Evolutionary conservation across 2,797 vertebrate species (phyloP), one percentile per base, ranked within the genome.

Genomic region (Dryobates pubescens): DNA sequence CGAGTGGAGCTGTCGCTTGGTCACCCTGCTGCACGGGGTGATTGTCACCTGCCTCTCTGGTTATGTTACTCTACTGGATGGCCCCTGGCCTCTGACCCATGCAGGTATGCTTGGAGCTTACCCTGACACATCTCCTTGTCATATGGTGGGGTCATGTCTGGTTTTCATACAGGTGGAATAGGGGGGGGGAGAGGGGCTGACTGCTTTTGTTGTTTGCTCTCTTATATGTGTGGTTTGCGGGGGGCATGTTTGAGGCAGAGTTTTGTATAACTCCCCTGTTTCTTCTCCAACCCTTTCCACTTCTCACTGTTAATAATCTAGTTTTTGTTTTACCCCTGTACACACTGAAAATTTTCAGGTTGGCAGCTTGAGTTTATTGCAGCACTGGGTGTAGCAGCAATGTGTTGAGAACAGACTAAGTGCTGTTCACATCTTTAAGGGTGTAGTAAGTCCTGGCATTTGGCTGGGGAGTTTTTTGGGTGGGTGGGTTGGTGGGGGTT

Each of bases 1-100:
- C 13, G 99, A 99, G 96, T 99, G 99, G 99, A 99, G 98, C 97
- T 99, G 99, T 75, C 98, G 99, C 43, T 97, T 99, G 47, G 99
- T 99, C 90, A 99, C 99, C 0, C 96, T 99, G 87, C 79, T 98
- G 29, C 99, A 99, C 1, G 99, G 99, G 75, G 88, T 98, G 93
- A 64, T 98, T 59, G 98, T 98, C 10, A 98, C 99, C 82, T 97
- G 97, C 93, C 97, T 99, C 88, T 99, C 99, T 0, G 98, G 97
- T 13, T 99, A 99, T 34, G 97, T 98, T 34, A 97, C 98, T 78
- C 98, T 99, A 77, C 96, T 98, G 86, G 99, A 99, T 30, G 99
- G 99, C 83, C 99, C 99, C 22, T 99, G 99, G 99, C 98, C 99
- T 47, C 99, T 99, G 96, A 98, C 97, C 62, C 93, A 99, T 68